A percentile compares a stretch with the other conserved stretches of the same genome.
These are phyloP conservation scores for Clarias platycephalus DNA, from an alignment of 2,797 vertebrate species.

Conservation along the genomic window DNA sequence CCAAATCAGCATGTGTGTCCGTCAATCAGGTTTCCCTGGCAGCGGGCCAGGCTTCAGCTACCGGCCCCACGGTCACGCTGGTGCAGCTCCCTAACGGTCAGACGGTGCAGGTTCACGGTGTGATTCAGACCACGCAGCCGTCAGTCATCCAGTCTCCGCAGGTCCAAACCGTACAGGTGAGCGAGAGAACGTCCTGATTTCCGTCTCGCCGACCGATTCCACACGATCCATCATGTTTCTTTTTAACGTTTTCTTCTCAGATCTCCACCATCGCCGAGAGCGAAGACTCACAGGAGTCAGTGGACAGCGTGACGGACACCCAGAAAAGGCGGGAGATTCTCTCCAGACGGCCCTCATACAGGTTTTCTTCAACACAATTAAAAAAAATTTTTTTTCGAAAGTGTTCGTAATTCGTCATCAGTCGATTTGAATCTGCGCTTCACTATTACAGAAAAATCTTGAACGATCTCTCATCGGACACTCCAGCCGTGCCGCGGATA, in stretches of 20 bases:
- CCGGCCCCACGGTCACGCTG: constrained; percentile 89
- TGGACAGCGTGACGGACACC: constrained; percentile 95
- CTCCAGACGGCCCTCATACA: constrained; percentile 95
- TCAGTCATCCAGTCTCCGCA: constrained; percentile 98
- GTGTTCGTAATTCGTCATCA: neutral
- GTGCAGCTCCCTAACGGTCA: constrained; percentile 98
- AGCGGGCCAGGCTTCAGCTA: constrained; percentile 83
- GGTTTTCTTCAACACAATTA: constrained; percentile 69
- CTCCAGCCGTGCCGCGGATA: constrained; percentile 92
- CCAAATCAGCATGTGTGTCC: constrained; percentile 27
- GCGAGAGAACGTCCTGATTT: neutral
- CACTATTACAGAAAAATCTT: constrained; percentile 87
- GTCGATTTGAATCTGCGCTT: neutral
- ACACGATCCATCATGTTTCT: neutral
- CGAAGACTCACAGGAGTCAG: constrained; percentile 98
- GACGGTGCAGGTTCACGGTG: constrained; percentile 97
- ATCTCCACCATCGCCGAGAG: constrained; percentile 97
- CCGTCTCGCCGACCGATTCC: neutral
- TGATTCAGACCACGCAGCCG: constrained; percentile 96
- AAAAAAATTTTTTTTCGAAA: too few species aligned
- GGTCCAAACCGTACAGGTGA: constrained; percentile 95
- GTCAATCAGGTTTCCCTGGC: constrained; percentile 86
- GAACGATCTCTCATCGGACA: constrained; percentile 96
- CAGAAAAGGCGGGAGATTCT: constrained; percentile 98
- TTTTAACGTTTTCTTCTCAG: constrained; percentile 65